These are phyloP conservation scores for Sula dactylatra DNA, from an alignment of 2,113 vertebrate genomes.

Conservation along the genomic window DNA sequence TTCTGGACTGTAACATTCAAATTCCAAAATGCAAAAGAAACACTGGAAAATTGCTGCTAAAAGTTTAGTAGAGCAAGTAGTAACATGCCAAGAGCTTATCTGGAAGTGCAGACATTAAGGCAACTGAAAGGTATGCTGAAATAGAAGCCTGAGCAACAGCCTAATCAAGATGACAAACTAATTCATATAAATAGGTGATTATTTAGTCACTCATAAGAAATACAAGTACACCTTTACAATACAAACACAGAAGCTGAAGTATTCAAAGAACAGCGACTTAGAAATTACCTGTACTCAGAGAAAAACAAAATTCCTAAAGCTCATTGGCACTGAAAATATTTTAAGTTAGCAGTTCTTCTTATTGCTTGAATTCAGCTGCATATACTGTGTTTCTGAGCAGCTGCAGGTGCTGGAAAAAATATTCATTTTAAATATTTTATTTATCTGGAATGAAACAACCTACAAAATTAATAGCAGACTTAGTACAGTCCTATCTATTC, in stretches of 20 bases:
- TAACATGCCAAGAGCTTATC: neutral
- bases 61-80: rapidly evolving
- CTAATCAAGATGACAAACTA: neutral
- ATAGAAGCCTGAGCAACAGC: neutral
- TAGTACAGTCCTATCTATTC: neutral
- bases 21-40: neutral
- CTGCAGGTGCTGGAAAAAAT: neutral
- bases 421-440: slow-evolving; percentile 41
- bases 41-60: neutral
- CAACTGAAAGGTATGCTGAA: neutral
- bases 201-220: neutral
- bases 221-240: neutral
- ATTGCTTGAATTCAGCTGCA: neutral
- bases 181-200: neutral
- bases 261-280: neutral
- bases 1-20: neutral
- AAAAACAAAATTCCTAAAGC: neutral
- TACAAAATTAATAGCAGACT: slow-evolving; percentile 4
- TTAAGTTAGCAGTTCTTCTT: neutral
- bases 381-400: neutral
- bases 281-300: neutral
- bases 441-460: slow-evolving; percentile 18
- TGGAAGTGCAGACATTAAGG: neutral
- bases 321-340: neutral
- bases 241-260: neutral